These are phyloP conservation scores for Medauroidea extradentata DNA, from an alignment of 1,140 invertebrate genomes.

Conservation along the genomic window DNA sequence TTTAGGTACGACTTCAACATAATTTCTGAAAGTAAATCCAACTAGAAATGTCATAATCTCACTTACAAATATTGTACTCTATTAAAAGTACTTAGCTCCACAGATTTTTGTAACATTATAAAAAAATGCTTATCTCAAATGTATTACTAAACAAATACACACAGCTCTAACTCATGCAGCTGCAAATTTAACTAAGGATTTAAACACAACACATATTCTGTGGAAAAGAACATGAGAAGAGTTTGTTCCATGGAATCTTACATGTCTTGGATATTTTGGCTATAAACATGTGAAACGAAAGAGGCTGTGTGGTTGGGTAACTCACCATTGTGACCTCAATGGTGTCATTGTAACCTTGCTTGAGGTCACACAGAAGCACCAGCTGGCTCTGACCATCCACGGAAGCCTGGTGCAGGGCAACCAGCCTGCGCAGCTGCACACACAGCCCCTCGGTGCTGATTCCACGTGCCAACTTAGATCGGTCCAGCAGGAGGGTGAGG, in stretches of 20 bases:
- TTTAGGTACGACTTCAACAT: too few species aligned
- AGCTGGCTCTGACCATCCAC: constrained; percentile 48
- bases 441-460: constrained; percentile 69
- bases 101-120: too few species aligned
- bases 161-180: not conserved
- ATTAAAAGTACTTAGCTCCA: too few species aligned
- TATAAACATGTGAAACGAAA: too few species aligned
- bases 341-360: constrained; percentile 71
- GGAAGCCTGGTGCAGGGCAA: constrained; percentile 57
- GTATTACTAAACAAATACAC: too few species aligned
- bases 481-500: constrained; percentile 65
- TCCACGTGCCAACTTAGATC: constrained; percentile 53
- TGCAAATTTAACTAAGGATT: not conserved
- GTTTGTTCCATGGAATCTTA: too few species aligned
- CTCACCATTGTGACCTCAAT: constrained; percentile 83
- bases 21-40: too few species aligned
- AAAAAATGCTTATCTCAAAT: too few species aligned
- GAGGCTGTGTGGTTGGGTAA: too few species aligned
- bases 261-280: too few species aligned
- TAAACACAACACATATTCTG: not conserved
- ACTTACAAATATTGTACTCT: too few species aligned
- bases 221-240: not conserved
- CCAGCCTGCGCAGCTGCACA: constrained; percentile 57
- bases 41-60: too few species aligned
- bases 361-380: constrained; percentile 76